phyloP scores from a whole-genome alignment of 2,888 invertebrate species.

The Apamea epomidion region DNA sequence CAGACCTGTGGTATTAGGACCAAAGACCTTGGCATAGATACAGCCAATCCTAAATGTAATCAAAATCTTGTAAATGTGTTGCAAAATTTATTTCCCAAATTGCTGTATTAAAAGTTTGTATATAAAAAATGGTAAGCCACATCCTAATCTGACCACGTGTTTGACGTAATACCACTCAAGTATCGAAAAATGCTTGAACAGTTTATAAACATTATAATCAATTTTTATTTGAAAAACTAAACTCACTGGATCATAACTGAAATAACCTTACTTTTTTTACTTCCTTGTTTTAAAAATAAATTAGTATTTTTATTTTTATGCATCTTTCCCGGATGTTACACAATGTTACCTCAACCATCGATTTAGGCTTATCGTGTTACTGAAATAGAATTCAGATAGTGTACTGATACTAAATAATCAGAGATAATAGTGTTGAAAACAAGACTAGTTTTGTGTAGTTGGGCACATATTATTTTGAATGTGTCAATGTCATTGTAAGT shows the following conservation, averaged over 20 bases:
- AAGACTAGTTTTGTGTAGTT: constrained; percentile 15
- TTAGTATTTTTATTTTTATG: neutral
- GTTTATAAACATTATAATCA: constrained; percentile 12
- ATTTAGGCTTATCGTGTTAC: constrained; percentile 51
- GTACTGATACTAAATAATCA: constrained; percentile 41
- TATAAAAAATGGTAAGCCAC: constrained; percentile 30
- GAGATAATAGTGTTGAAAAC: constrained; percentile 32
- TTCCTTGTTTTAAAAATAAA: constrained; percentile 37
- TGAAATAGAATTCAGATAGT: constrained; percentile 49
- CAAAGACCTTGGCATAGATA: constrained; percentile 1
- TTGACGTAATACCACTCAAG: constrained; percentile 7
- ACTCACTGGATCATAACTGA: neutral
- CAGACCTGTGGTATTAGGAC: neutral
- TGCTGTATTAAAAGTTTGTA: constrained; percentile 2
- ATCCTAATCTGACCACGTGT: constrained; percentile 31
- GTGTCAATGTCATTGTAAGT: constrained; percentile 9
- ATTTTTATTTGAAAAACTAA: constrained; percentile 28
- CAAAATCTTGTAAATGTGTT: neutral
- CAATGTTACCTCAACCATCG: constrained; percentile 14
- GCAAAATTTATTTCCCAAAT: neutral
- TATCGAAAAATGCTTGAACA: constrained; percentile 31
- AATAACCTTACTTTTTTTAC: neutral
- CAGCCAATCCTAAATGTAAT: neutral
- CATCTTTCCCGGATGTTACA: constrained; percentile 5
- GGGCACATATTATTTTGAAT: neutral